Conservation (phyloP, 2,888 invertebrate species). For the Taphrorychus bicolor region DNA sequence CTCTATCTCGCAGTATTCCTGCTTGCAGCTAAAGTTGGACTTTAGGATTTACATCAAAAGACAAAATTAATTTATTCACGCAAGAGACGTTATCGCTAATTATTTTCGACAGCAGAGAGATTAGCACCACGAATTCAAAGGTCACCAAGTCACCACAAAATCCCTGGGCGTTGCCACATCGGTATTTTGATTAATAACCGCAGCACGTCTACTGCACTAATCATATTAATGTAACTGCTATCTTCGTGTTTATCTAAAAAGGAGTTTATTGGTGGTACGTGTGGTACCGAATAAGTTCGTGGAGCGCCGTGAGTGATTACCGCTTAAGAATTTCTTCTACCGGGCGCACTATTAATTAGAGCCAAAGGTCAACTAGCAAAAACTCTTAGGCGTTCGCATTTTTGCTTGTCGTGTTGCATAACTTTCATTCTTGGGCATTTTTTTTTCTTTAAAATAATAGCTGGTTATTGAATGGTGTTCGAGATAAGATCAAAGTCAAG, state of each 20-base stretch:
- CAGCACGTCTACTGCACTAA: constrained; percentile 19
- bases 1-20: no score
- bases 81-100: not conserved
- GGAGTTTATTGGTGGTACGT: constrained; percentile 28
- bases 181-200: constrained; percentile 21
- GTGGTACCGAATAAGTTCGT: constrained; percentile 17
- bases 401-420: constrained; percentile 27
- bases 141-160: not conserved
- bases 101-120: not conserved
- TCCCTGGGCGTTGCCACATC: constrained; percentile 12
- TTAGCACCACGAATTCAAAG: not conserved
- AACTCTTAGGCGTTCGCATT: constrained; percentile 17
- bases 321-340: constrained; percentile 30
- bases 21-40: no score
- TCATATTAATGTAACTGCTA: constrained; percentile 26
- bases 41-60: no score
- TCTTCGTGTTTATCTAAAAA: constrained; percentile 27
- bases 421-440: constrained; percentile 11
- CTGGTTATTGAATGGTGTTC: constrained; percentile 5
- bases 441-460: no score
- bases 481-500: constrained; percentile 32
- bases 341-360: constrained; percentile 29
- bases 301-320: constrained; percentile 34
- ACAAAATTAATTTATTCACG: not conserved
- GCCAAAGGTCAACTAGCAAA: constrained; percentile 33